These are phyloP conservation scores for Tupaia chinensis DNA, from an alignment of 2,113 vertebrate genomes.

Conservation along the genomic window DNA sequence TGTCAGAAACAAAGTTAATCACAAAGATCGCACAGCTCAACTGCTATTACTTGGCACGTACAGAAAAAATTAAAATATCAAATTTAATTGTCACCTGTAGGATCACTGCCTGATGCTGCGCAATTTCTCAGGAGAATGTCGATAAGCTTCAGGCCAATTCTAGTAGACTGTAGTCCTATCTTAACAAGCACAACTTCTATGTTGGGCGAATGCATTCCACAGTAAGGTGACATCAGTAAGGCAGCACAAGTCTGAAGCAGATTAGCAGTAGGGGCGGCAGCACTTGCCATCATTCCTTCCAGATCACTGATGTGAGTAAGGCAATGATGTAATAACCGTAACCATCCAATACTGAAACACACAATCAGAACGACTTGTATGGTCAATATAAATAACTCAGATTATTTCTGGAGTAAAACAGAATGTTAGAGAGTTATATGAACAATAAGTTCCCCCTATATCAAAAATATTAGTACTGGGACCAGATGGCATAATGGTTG, in stretches of 20 bases:
- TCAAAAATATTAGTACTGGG: too few species aligned
- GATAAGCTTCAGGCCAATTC: conserved; percentile 97
- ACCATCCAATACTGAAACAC: conserved; percentile 95
- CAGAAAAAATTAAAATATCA: conserved; percentile 13
- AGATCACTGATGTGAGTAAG: conserved; percentile 98
- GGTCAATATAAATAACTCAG: not conserved
- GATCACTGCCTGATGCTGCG: conserved; percentile 97
- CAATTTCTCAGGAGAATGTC: conserved; percentile 99
- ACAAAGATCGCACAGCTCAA: not conserved
- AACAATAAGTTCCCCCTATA: not conserved
- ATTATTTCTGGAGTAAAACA: not conserved
- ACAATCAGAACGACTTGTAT: conserved; percentile 15
- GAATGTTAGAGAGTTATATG: conserved; percentile 25
- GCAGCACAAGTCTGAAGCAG: conserved; percentile 98
- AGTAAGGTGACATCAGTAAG: conserved; percentile 98
- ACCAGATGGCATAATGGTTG: too few species aligned
- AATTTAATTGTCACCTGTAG: conserved; percentile 90
- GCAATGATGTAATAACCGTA: conserved; percentile 97
- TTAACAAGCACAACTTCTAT: conserved; percentile 98
- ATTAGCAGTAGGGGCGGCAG: conserved; percentile 98
- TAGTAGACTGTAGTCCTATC: conserved; percentile 98
- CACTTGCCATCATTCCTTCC: conserved; percentile 98
- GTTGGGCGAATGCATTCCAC: conserved; percentile 99
- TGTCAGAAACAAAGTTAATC: not conserved
- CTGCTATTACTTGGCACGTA: not conserved